Evolutionary conservation across 2,888 invertebrate species (phyloP), one percentile per base, ranked within the genome.

Genomic region (Ectropis crepuscularia): DNA sequence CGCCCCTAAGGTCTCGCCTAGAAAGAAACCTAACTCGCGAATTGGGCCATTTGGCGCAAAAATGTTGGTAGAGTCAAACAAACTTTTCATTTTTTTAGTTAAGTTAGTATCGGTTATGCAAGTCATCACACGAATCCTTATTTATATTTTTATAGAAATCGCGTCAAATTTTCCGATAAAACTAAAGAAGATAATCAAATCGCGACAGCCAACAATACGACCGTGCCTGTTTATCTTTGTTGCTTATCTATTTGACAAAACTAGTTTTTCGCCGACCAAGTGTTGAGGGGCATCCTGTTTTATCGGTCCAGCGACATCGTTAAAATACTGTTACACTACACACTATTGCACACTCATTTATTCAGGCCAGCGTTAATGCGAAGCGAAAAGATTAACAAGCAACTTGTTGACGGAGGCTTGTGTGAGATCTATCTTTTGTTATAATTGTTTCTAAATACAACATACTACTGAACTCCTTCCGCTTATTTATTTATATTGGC

Each of bases 361-460:
- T 48, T 48, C 16, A 55, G 49, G 55, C 46, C 49, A 61, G 39
- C 36, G 38, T 54, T 55, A 43, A 55, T 41, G 41, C 46, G 46
- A 39, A 55, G 55, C 50, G 50, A 50, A 55, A 12, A 49, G 38
- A 50, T 61, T 45, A 61, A 41, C 50, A 5, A 55, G 46, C 57
- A 59, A 70, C 62, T 74, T 71, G 70, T 71, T 64, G 65, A 63
- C 73, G 16, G 16, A 28, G 16, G 16, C 4, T 66, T 53, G 69
- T 46, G 36, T 9, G 51, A 50, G 45, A 43, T 46, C 37, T 49
- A 7, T 36, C 43, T n/a, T 38, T 50, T 45, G 38, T 38, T 45
- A 38, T 50, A 10, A 45, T 9, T 45, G 37, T 50, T 58, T 37
- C 49, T n/a, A 49, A 57, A 11, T 49, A 10, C 16, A 49, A 57